These are phyloP conservation scores for Drosophila quinaria DNA, from an alignment of 2,888 invertebrate species.

Conservation along the genomic window DNA sequence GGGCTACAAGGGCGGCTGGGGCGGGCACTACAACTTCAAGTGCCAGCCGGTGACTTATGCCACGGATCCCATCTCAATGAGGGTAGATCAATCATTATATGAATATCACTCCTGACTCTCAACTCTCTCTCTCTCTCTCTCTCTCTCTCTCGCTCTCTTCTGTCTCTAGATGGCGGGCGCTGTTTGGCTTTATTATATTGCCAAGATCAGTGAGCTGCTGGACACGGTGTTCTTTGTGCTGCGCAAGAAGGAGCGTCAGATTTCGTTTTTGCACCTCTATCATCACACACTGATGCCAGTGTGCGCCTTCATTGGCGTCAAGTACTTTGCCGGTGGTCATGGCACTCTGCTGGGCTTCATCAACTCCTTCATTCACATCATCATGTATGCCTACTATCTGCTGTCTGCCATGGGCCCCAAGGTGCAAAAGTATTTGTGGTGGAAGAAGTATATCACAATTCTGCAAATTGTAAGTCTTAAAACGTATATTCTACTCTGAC, in stretches of 20 bases:
- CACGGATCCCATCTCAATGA: constrained; percentile 87
- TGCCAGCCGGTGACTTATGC: constrained; percentile 91
- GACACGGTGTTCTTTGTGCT: constrained; percentile 92
- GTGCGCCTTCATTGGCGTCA: constrained; percentile 89
- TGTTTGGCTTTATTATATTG: constrained; percentile 86
- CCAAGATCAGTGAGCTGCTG: constrained; percentile 85
- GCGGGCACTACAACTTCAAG: constrained; percentile 88
- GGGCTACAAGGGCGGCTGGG: constrained; percentile 88
- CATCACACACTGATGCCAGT: constrained; percentile 92
- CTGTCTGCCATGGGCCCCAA: constrained; percentile 94
- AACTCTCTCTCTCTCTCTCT: too few species aligned
- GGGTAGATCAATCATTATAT: constrained; percentile 82
- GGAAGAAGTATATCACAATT: constrained; percentile 96
- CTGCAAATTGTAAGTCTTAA: constrained; percentile 91
- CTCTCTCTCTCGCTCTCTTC: too few species aligned
- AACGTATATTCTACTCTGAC: too few species aligned
- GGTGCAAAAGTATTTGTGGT: constrained; percentile 96
- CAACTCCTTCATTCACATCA: constrained; percentile 95
- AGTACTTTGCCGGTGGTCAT: constrained; percentile 93
- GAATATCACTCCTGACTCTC: neutral
- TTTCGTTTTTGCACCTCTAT: constrained; percentile 94
- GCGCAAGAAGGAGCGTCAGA: constrained; percentile 92
- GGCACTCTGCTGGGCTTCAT: constrained; percentile 94
- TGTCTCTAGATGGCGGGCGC: constrained; percentile 85
- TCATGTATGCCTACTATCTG: constrained; percentile 97